Conservation (phyloP, 2,888 invertebrate genomes). For the Branchellion lobata region DNA sequence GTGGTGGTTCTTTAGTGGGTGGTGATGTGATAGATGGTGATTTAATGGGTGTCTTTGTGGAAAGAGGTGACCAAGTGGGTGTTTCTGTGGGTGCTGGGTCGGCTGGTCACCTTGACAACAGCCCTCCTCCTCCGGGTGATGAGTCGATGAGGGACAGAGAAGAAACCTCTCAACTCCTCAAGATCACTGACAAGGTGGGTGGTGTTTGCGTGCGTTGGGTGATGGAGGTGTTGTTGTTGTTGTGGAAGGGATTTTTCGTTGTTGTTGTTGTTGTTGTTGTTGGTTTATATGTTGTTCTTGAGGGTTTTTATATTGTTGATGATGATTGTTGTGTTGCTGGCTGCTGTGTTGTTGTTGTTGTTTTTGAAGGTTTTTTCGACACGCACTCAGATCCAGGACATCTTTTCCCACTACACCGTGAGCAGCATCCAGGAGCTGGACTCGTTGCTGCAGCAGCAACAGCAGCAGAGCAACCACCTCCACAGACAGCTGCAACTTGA, state of each 20-base stretch:
- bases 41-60: neutral
- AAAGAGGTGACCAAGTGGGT: neutral
- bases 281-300: neutral
- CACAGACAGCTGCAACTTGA: neutral
- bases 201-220: no score
- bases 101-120: neutral
- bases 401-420: conserved; percentile 11
- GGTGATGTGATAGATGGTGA: neutral
- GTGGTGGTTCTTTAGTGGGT: neutral
- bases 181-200: neutral
- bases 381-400: conserved; percentile 8
- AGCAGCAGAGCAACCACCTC: neutral
- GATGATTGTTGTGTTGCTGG: neutral
- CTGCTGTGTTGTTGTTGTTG: no score
- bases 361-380: no score
- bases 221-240: no score
- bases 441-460: neutral
- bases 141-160: neutral
- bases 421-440: conserved; percentile 6
- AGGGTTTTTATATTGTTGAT: neutral
- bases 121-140: neutral
- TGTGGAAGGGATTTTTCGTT: no score
- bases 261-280: no score
- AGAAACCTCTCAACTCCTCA: neutral
- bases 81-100: neutral